Evolutionary conservation across 2,888 invertebrate genomes (phyloP).

Genomic region (Aricia artaxerxes): DNA sequence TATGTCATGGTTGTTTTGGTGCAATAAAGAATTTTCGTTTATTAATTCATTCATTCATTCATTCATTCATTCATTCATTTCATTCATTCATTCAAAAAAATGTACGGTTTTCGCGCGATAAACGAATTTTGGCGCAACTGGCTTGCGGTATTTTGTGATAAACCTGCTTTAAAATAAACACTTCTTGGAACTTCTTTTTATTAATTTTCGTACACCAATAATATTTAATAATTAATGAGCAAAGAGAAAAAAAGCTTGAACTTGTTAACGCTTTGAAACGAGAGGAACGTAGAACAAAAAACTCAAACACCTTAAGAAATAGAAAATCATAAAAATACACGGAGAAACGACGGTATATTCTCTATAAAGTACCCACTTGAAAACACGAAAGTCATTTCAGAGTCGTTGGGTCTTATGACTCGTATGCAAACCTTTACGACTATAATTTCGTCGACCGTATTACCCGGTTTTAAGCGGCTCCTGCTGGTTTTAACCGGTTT

Average conservation of each 20-base stretch:
- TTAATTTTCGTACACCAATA: background rate
- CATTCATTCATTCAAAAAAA: no score
- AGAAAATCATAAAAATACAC: constrained; percentile 12
- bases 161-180: no score
- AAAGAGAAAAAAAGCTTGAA: background rate
- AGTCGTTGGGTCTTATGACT: constrained; percentile 26
- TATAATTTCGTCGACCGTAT: constrained; percentile 30
- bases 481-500: constrained; percentile 5
- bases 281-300: background rate
- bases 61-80: no score
- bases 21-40: no score
- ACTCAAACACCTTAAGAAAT: constrained; percentile 12
- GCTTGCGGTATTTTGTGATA: no score
- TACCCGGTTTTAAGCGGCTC: constrained; percentile 27
- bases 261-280: constrained; percentile 6
- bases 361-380: background rate
- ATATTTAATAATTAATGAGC: background rate
- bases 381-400: constrained; percentile 23
- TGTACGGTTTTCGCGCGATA: no score
- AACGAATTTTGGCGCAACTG: no score
- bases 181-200: background rate
- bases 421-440: constrained; percentile 29
- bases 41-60: no score
- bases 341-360: background rate
- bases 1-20: no score